Evolutionary conservation across 92 coral and sea anemone species (phyloP).

Genomic region (Bergia sp.): DNA sequence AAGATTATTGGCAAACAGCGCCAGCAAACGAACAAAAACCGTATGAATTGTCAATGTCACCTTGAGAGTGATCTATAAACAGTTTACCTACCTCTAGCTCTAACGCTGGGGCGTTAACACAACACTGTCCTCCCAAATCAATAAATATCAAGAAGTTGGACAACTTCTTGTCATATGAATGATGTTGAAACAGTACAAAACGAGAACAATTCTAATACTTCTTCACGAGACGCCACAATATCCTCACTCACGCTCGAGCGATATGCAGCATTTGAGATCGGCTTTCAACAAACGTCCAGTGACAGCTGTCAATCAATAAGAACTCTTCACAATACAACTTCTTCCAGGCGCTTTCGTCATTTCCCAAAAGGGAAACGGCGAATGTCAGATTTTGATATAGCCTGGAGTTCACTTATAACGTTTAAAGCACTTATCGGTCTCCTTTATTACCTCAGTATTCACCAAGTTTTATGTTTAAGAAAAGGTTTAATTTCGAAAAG

Average conservation of each 20-base stretch:
- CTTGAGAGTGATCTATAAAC: constrained; percentile 3
- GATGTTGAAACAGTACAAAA: not conserved
- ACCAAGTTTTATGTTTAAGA: not conserved
- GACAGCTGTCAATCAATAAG: constrained; percentile 41
- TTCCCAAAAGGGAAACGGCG: constrained; percentile 20
- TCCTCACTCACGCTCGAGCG: constrained; percentile 28
- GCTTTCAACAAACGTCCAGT: not conserved
- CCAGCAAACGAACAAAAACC: not conserved
- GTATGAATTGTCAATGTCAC: not conserved
- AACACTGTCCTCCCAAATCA: not conserved
- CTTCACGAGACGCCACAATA: constrained; percentile 8
- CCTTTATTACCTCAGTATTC: not conserved
- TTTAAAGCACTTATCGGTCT: not conserved
- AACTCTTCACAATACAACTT: not conserved
- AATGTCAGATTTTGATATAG: not conserved
- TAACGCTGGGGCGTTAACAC: constrained; percentile 4
- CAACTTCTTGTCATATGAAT: not conserved
- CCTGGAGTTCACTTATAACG: not conserved
- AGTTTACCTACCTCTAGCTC: constrained; percentile 1
- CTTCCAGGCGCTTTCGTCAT: constrained; percentile 9
- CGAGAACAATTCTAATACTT: not conserved
- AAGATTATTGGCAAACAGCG: not conserved
- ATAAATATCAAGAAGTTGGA: not conserved
- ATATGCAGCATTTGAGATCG: constrained; percentile 1
- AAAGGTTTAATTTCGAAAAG: not conserved